Percentiles rank a stretch among this genome's conserved stretches.
phyloP scores from a whole-genome alignment of 2,888 invertebrate genomes.

The Drosophila parthenogenetica region DNA sequence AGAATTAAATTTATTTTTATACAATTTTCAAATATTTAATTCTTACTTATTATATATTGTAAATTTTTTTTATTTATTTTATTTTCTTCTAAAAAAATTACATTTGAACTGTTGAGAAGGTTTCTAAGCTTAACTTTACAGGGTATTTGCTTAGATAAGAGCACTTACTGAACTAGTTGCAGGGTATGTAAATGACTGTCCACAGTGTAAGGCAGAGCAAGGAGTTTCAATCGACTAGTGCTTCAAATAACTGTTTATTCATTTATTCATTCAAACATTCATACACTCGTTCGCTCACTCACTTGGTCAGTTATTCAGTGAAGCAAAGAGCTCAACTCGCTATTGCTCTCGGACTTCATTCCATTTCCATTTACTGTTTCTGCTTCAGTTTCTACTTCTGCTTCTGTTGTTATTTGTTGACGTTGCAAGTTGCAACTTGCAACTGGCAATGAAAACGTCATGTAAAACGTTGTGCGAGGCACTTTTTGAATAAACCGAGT shows the following conservation, averaged over 20 bases:
- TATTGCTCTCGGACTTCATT: slow-evolving; percentile 36
- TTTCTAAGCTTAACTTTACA: neutral
- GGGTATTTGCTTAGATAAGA: neutral
- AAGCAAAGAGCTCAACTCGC: slow-evolving; percentile 50
- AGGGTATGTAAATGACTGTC: neutral
- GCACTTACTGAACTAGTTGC: neutral
- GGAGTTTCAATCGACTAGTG: slow-evolving; percentile 2
- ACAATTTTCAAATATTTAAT: too few species aligned
- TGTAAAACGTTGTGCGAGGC: slow-evolving; percentile 73
- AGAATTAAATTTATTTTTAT: too few species aligned
- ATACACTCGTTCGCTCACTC: slow-evolving; percentile 19
- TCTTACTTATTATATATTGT: too few species aligned
- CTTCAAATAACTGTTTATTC: slow-evolving; percentile 29
- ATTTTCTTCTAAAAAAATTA: too few species aligned
- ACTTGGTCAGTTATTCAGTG: slow-evolving; percentile 47
- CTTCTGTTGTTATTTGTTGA: slow-evolving; percentile 64
- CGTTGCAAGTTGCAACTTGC: slow-evolving; percentile 66
- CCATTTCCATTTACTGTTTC: slow-evolving; percentile 20
- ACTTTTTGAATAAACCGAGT: slow-evolving; percentile 47
- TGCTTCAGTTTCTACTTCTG: slow-evolving; percentile 15
- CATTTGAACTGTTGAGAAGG: too few species aligned
- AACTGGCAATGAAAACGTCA: slow-evolving; percentile 78
- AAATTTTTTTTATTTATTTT: too few species aligned
- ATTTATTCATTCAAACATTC: slow-evolving; percentile 28
- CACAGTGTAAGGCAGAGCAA: neutral